Base-by-base conservation (phyloP, 1,140 invertebrate genomes). In the Penaeus chinensis region DNA sequence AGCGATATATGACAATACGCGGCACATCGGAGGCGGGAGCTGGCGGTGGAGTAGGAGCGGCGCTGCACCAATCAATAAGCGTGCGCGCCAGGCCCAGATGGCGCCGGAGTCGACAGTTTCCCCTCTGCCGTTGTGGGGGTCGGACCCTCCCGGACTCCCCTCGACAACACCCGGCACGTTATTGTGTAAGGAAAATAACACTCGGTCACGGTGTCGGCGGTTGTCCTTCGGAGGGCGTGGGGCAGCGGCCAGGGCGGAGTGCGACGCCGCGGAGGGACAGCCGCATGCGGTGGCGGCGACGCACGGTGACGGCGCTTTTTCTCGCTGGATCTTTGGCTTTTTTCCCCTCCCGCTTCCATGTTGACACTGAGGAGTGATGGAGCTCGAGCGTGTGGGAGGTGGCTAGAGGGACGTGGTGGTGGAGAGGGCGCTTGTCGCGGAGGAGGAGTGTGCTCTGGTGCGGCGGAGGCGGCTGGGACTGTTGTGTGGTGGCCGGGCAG, bases 51-150 rank as follows among this genome's bases (percentile, higher is more conserved):
- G 54, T 54, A 54, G 54, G 54, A 60, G 47, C 22, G 47, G 77
- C 47, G 77, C 77, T 60, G 47, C 22, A 24, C 54, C 77, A 79
- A 79, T 79, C 77, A 79, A 79, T 79, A 79, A 61, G 5, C n/a
- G 47, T 61, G 77, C 77, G 77, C 77, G 77, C 54, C 54, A 47
- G 77, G 77, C 27, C n/a, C 47, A 79, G 77, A 79, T 60, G 77
- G 77, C 77, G 77, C 77, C 77, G 16, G 47, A 24, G 47, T 79
- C 77, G 77, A n/a, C 47, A 61, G 47, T 79, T 79, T 61, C 77
- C 77, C 77, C 76, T 79, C 77, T 79, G 47, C 47, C 47, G 77
- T 18, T 79, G 47, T 79, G 77, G 77, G 77, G 77, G 77, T 60
- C 77, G 47, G 77, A 79, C 37, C 77, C 47, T 54, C 77, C 16